Base-by-base conservation (phyloP, 92 coral and sea anemone genomes). In the Muricea muricata region DNA sequence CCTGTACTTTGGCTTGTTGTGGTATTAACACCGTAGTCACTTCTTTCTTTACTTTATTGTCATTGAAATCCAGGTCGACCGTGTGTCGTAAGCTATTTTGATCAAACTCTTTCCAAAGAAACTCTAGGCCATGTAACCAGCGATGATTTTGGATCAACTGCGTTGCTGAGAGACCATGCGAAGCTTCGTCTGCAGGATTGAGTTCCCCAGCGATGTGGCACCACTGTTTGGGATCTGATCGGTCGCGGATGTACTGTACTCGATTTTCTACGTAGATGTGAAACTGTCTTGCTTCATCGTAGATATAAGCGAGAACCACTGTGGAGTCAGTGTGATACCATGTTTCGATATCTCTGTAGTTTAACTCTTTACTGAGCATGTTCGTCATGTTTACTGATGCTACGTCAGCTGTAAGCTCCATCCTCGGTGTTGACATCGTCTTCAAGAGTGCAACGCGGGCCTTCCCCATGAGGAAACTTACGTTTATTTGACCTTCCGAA, bases 391-490 rank as follows among this genome's bases (percentile, higher is more conserved):
- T 82, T 17, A 77, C 86, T 0, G 87, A 87, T 35, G 87, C 28
- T 2, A 91, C 85, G 15, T 91, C 89, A 2, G 89, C 91, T 6
- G 86, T 90, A 8, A 90, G 87, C 52, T 90, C 91, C 29, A 39
- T 72, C 13, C 89, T 83, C 26, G 89, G 87, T 48, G 66, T 91
- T 6, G 91, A 84, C 84, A 87, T 87, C 35, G 89, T 57, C 29
- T 84, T 91, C 34, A 87, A 52, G 7, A 89, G 87, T 26, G 91
- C 87, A 0, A 91, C 87, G n/a, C 87, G 34, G 1, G 87, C 81
- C 46, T 91, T 91, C 12, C 86, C 91, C 91, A 91, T 74, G 32
- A 87, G 84, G 25, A 90, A 87, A 73, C 91, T 79, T 30, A 87
- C 89, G 17, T 79, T 57, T 11, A 84, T 83, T 46, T 74, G 86